These are phyloP conservation scores for Lepidocyrtoides sp. DNA, from an alignment of 2,888 invertebrate genomes.

Conservation along the genomic window DNA sequence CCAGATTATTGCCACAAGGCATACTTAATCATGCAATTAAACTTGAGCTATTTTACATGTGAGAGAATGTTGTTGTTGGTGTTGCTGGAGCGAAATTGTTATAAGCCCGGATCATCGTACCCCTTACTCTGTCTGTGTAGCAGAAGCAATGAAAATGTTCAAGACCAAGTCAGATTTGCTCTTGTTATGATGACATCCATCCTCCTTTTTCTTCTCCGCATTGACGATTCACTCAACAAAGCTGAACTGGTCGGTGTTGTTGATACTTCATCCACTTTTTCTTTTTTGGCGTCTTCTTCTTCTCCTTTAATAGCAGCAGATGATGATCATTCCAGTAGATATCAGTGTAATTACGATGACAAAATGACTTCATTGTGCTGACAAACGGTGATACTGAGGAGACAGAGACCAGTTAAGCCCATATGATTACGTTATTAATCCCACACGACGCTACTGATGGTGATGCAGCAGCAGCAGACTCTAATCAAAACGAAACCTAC, in stretches of 20 bases:
- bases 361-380: constrained; percentile 81
- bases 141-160: constrained; percentile 22
- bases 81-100: constrained; percentile 43
- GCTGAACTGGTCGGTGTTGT: background rate
- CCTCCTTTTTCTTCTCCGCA: constrained; percentile 13
- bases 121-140: background rate
- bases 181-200: constrained; percentile 6
- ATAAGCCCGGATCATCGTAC: constrained; percentile 49
- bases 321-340: constrained; percentile 60
- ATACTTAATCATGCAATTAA: constrained; percentile 79
- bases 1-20: constrained; percentile 72
- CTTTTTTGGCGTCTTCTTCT: constrained; percentile 3
- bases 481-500: constrained; percentile 8
- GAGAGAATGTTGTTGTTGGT: constrained; percentile 62
- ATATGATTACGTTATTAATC: constrained; percentile 78
- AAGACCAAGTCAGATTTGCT: constrained; percentile 39
- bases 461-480: background rate
- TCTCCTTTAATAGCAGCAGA: constrained; percentile 46
- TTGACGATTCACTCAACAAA: constrained; percentile 24
- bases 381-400: constrained; percentile 77
- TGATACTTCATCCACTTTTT: constrained; percentile 13
- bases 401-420: constrained; percentile 77
- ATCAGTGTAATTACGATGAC: constrained; percentile 70
- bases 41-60: constrained; percentile 65
- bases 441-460: constrained; percentile 26